phyloP scores from a whole-genome alignment of 2,888 invertebrate species.

The Cerastoderma edule region DNA sequence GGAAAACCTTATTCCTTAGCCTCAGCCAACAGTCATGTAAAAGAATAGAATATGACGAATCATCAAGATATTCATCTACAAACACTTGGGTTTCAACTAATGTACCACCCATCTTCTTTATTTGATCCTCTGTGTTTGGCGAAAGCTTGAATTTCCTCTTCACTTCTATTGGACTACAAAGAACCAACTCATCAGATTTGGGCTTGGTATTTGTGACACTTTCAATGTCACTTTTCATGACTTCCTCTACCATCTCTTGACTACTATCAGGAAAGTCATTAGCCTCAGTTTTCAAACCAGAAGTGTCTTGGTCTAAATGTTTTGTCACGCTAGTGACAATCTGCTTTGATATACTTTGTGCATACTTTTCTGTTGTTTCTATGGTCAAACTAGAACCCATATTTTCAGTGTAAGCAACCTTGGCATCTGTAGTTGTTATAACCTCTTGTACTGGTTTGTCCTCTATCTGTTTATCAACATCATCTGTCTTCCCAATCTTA shows the following conservation, averaged over 20 bases:
- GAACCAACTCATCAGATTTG: conserved; percentile 16
- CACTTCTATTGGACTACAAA: conserved; percentile 65
- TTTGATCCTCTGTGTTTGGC: conserved; percentile 63
- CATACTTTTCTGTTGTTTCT: conserved; percentile 7
- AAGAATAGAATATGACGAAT: conserved; percentile 68
- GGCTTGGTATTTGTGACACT: conserved; percentile 5
- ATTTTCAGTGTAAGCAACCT: background rate
- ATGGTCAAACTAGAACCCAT: background rate
- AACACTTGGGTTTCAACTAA: conserved; percentile 66
- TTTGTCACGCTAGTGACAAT: background rate
- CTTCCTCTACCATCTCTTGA: background rate
- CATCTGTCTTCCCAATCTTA: background rate
- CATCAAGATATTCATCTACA: conserved; percentile 77
- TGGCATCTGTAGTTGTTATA: conserved; percentile 25
- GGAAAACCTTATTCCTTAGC: conserved; percentile 71
- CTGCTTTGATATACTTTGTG: conserved; percentile 10
- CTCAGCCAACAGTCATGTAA: conserved; percentile 77
- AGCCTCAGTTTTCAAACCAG: background rate
- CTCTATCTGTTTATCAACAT: conserved; percentile 4
- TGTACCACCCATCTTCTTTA: conserved; percentile 72
- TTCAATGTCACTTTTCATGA: conserved; percentile 4
- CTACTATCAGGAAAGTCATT: conserved; percentile 19
- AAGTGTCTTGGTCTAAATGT: background rate
- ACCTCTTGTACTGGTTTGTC: conserved; percentile 36
- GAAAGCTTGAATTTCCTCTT: conserved; percentile 74